A percentile compares a stretch with the other conserved stretches of the same genome.
These are phyloP conservation scores for Aricia artaxerxes DNA, from an alignment of 2,888 invertebrate genomes.

Conservation along the genomic window DNA sequence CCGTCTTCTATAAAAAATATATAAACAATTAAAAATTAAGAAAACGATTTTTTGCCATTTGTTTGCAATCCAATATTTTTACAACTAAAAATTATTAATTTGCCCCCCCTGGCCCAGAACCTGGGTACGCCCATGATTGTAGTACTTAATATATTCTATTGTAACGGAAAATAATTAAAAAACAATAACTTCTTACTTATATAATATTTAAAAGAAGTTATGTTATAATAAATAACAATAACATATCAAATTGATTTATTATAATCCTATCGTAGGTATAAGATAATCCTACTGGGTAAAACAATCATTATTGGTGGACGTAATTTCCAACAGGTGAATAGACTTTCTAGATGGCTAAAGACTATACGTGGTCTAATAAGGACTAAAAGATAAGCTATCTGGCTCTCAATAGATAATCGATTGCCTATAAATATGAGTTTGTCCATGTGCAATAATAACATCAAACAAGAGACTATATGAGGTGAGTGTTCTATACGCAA, in stretches of 20 bases:
- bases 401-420: conserved; percentile 26
- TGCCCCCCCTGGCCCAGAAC: too few species aligned
- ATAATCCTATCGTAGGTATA: neutral
- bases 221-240: neutral
- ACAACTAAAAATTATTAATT: too few species aligned
- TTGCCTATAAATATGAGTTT: conserved; percentile 25
- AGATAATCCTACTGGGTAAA: neutral
- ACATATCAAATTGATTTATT: neutral
- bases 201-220: neutral
- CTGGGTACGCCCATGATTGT: too few species aligned
- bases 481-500: conserved; percentile 13
- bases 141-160: too few species aligned
- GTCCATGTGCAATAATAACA: neutral
- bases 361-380: conserved; percentile 27
- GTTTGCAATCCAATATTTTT: too few species aligned
- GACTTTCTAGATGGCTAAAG: neutral
- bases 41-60: too few species aligned
- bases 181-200: too few species aligned
- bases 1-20: too few species aligned
- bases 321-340: conserved; percentile 9
- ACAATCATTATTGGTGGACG: neutral
- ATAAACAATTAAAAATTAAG: too few species aligned
- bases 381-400: conserved; percentile 22
- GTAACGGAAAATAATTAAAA: too few species aligned
- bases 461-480: conserved; percentile 13